phyloP scores from a whole-genome alignment of 2,113 vertebrate species.

The Cairina moschata region DNA sequence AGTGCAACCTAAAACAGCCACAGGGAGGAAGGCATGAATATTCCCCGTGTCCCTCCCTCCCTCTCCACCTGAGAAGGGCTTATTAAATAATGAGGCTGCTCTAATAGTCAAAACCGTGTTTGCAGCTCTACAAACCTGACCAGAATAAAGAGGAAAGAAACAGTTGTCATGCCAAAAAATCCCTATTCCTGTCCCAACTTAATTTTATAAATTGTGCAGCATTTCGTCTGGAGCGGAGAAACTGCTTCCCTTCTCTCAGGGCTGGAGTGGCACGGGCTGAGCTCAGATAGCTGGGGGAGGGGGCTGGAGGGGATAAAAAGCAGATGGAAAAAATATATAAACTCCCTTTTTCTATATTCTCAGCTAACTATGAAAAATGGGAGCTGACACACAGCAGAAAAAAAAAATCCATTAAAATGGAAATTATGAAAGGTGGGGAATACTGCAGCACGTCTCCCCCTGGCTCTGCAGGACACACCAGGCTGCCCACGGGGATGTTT shows the following conservation, averaged over 20 bases:
- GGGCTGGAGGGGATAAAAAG: constrained; percentile 6
- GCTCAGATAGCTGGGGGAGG: neutral
- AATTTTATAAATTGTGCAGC: neutral
- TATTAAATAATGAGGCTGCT: neutral
- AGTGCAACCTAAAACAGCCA: neutral
- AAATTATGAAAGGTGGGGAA: constrained; percentile 26
- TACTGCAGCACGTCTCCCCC: neutral
- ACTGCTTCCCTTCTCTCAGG: neutral
- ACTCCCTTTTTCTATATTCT: constrained; percentile 32
- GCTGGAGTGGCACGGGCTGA: neutral
- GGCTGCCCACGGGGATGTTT: neutral
- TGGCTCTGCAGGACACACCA: neutral
- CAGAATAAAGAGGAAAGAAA: neutral
- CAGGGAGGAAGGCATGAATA: neutral
- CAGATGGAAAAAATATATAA: constrained; percentile 29
- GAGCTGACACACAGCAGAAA: constrained; percentile 47
- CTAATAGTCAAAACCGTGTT: neutral
- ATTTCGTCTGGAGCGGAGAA: neutral
- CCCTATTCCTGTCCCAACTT: neutral
- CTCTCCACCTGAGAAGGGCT: neutral
- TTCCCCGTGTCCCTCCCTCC: fast-evolving
- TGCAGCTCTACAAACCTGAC: neutral
- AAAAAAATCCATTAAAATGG: constrained; percentile 62
- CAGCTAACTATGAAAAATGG: constrained; percentile 62
- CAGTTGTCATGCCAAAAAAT: neutral